Base-by-base conservation (phyloP, 2,797 vertebrate genomes). In the Hypotaenidia okinawae region DNA sequence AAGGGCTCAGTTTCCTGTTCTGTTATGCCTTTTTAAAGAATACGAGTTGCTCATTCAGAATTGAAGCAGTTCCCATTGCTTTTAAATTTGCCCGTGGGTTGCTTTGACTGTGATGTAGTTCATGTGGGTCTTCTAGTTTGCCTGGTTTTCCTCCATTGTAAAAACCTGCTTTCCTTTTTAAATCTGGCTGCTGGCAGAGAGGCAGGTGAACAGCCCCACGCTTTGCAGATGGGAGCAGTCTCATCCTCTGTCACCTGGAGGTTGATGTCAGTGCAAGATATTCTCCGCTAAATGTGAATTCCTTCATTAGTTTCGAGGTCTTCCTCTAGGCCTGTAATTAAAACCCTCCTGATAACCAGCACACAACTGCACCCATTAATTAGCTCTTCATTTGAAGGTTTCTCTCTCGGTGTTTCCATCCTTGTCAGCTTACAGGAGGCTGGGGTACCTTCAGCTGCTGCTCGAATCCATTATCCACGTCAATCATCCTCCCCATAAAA, bases 251-350 rank as follows among this genome's bases (percentile, higher is more conserved):
- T 76, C 59, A 69, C 64, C 66, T 3, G 17, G 35, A 87, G 70
- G 70, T 4, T 83, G 64, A 90, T 78, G 57, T 70, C 62, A 57
- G 37, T 85, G 63, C 37, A 64, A 68, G 69, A 87, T 75, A 52
- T 24, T 49, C 32, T 58, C 77, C 3, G 3, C 72, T 85, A 78
- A 91, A 89, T 14, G 62, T 83, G 87, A 85, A 85, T 80, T 87
- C 85, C 45, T 76, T 83, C 80, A 72, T 90, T 84, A 80, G 27
- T 89, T 94, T 75, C 58, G 58, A 0, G 0, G 30, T 90, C 69
- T 89, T 83, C 82, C 84, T 90, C 72, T 62, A 84, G 83, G 87
- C 54, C 15, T 86, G 45, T 70, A 95, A 95, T 93, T 87, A 86
- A 58, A 82, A 59, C 57, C 52, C 70, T 77, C 69, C 81, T 68